Evolutionary conservation across 2,888 invertebrate species (phyloP), one percentile per base, ranked within the genome.

Genomic region (Hyposoter dolosus): DNA sequence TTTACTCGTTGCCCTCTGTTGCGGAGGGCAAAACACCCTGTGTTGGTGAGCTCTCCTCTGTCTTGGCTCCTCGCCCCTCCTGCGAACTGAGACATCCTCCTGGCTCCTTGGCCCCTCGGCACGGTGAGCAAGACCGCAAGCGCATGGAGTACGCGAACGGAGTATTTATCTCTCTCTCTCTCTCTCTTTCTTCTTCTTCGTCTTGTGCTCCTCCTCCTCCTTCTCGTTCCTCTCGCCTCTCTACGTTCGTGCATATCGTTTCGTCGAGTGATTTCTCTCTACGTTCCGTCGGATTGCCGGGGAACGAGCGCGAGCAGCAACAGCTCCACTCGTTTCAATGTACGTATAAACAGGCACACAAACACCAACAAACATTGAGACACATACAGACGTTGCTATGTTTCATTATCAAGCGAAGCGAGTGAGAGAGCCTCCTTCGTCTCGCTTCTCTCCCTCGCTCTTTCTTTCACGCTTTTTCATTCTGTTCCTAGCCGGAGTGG

Each of bases 1-100:
- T 88, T 88, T 88, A 88, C 88, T 87, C 85, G 82, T 87, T 69
- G 85, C 85, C 77, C 77, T 68, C 83, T 87, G 87, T 85, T 83
- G 87, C 84, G 85, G 85, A 88, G 86, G 86, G 84, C 86, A 86
- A 74, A 80, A 75, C 60, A 76, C 76, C 60, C 76, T 56, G 75
- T 45, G 75, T 45, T 63, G 40, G 75, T 23, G 28, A 63, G 63
- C 4, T 28, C 23, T 43, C 17, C 40, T 40, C 15, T 17, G 6
- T 23, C 23, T 23, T 4, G 23, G 2, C 23, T 53, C 35, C 10
- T 12, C 7, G 23, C 2, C 71, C 9, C n/a, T 17, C 50, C n/a
- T 10, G 1, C n/a, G 40, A 0, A 40, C n/a, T n/a, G 50, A 47
- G 10, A 23, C 2, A 15, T 6, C 19, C 72, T 32, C 53, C 40